These are phyloP conservation scores for Drosophila anomalata DNA, from an alignment of 2,888 invertebrate genomes.

Conservation along the genomic window DNA sequence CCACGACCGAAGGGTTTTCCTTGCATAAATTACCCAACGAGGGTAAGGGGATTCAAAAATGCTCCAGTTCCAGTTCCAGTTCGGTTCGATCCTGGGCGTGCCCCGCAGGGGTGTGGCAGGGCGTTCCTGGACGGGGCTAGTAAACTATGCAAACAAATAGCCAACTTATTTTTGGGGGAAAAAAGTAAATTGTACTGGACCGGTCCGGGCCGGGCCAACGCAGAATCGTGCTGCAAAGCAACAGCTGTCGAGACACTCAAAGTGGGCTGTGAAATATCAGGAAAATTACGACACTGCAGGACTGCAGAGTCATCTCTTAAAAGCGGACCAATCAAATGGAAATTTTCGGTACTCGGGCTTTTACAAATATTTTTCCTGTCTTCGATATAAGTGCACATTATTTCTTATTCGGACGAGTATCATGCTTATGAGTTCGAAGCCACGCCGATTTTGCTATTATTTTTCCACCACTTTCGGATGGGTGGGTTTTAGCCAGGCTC, in stretches of 20 bases:
- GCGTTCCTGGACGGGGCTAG: conserved; percentile 37
- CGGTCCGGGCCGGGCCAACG: conserved; percentile 5
- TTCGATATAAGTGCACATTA: background rate
- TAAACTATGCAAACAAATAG: conserved; percentile 58
- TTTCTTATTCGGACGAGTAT: background rate
- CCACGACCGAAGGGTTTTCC: conserved; percentile 61
- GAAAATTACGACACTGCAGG: conserved; percentile 23
- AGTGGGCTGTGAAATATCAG: conserved; percentile 32
- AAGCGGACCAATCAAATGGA: background rate
- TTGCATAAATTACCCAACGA: conserved; percentile 68
- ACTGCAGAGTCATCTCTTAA: conserved; percentile 25
- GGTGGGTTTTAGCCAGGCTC: conserved; percentile 3
- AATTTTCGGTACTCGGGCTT: background rate
- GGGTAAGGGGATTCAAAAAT: conserved; percentile 40
- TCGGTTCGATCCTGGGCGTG: conserved; percentile 17
- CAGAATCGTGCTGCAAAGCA: conserved; percentile 33
- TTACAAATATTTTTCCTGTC: background rate
- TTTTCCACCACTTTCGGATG: conserved; percentile 30
- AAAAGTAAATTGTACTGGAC: conserved; percentile 40
- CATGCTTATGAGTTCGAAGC: background rate
- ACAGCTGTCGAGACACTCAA: conserved; percentile 33
- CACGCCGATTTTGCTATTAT: conserved; percentile 9
- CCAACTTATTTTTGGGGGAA: conserved; percentile 35
- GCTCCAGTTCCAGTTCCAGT: conserved; percentile 14
- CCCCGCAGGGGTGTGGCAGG: conserved; percentile 40